These are phyloP conservation scores for Hirtodrosophila duncani DNA, from an alignment of 2,888 invertebrate genomes.

Conservation along the genomic window DNA sequence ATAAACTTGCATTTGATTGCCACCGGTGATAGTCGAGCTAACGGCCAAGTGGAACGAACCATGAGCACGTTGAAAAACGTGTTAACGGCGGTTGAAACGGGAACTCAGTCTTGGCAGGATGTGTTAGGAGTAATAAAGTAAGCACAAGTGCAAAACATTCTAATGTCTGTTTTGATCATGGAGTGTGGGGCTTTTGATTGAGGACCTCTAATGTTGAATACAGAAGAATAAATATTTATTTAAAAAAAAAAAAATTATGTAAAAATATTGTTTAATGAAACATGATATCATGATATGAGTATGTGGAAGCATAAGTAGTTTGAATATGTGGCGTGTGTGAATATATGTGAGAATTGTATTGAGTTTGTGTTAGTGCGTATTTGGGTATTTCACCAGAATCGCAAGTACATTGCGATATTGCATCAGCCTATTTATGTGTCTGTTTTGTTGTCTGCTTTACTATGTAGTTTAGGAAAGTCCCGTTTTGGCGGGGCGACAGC, in stretches of 20 bases:
- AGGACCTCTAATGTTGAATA: background rate
- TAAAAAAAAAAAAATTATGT: conserved; percentile 7
- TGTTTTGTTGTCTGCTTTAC: too few species aligned
- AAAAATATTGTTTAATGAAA: conserved; percentile 5
- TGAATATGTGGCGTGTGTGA: too few species aligned
- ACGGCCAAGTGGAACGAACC: conserved; percentile 19
- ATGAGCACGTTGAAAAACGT: conserved; percentile 19
- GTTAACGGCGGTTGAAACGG: conserved; percentile 15
- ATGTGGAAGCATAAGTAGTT: conserved; percentile 1
- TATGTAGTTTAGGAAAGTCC: too few species aligned
- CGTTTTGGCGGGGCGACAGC: too few species aligned
- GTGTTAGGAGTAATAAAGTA: conserved; percentile 12
- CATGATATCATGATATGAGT: conserved; percentile 5
- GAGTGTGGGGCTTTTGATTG: conserved; percentile 10
- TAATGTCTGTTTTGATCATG: conserved; percentile 18
- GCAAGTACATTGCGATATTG: too few species aligned
- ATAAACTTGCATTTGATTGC: conserved; percentile 27
- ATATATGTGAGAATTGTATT: too few species aligned
- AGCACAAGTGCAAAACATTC: conserved; percentile 20
- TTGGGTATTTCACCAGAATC: too few species aligned
- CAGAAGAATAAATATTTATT: conserved; percentile 1
- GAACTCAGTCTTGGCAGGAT: conserved; percentile 17
- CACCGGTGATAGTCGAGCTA: conserved; percentile 16
- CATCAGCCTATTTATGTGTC: too few species aligned
- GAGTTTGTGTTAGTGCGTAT: too few species aligned